Base-by-base conservation (phyloP, 2,797 vertebrate genomes). In the Aphelocoma californica region DNA sequence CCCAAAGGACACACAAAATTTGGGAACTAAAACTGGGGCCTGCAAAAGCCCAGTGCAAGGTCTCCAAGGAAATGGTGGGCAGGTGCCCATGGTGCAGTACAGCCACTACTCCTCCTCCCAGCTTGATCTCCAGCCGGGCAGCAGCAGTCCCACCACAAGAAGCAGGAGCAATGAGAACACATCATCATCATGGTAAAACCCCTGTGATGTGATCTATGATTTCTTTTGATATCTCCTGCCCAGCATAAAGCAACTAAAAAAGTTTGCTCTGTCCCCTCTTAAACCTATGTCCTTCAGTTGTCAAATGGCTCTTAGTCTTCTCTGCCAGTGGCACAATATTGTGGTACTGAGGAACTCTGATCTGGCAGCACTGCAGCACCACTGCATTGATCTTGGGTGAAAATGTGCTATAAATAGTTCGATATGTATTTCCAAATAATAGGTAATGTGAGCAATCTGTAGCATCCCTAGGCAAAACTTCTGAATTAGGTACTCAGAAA, bases 371-470 rank as follows among this genome's bases (percentile, higher is more conserved):
- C 51, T 53, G 60, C 0, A 1, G 72, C 78, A 81, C 56, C 60
- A 66, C 70, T 45, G 40, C 74, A 80, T 40, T 77, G 78, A 91
- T 82, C 71, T 79, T 67, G 64, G 71, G 51, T 73, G 67, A 70
- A 92, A 84, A 73, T 50, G 14, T 82, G 32, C 71, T 89, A 70
- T 48, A 80, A 95, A 82, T 36, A 25, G 7, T 47, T 66, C 73
- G 40, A 4, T 38, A 42, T 6, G 10, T 88, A 31, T 77, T 89
- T 84, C 25, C 67, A 93, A 67, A 73, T 70, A 85, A 28, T 29
- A 77, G 58, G 16, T 1, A 10, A 65, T 0, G 1, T 56, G 64
- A 90, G 24, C 60, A 73, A 70, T 48, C 40, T 66, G 58, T 47
- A 72, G 66, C 1, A 6, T 65, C 25, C n/a, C 42, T 40, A 44